Evolutionary conservation across 2,888 invertebrate genomes (phyloP), one percentile per base, ranked within the genome.

Genomic region (Troglohyphantes excavatus): DNA sequence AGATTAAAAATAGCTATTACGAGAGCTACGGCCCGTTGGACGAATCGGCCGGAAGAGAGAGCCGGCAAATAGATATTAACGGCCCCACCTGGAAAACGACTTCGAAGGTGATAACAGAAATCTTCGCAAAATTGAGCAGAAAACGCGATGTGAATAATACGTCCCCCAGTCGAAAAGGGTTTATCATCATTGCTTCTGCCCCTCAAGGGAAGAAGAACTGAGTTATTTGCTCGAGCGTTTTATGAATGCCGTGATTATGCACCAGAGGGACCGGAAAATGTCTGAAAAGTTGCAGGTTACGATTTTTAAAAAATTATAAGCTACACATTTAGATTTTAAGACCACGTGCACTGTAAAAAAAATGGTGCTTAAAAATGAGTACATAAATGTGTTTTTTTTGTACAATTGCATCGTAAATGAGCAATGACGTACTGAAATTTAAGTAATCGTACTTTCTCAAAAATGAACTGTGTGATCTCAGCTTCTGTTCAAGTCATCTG

Each of bases 1-100:
- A 27, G 46, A 73, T 73, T 73, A 73, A 73, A 73, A 73, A 73
- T 73, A 27, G 26, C 73, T 53, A 73, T 73, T 73, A 73, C n/a
- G 43, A 73, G 53, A 73, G 46, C 53, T 26, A 53, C 53, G 73
- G n/a, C 53, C 26, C 26, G 27, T 26, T 23, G 27, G 21, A 53
- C 53, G 53, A 27, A 23, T n/a, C 26, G 26, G 29, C 27, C 73
- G 26, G 26, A 27, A 11, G 61, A 53, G 75, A 75, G 33, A n/a
- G 3, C 19, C 2, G 7, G 61, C 75, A 75, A 75, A 75, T 75
- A 61, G 33, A 75, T 75, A 75, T 75, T 75, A 75, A 75, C 61
- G 75, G 59, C 19, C 29, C 33, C 9, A 11, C 29, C 43, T 33
- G n/a, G 7, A 9, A 33, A 29, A 27, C 21, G 59, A 33, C 29